Conservation (phyloP, 2,113 vertebrate species). For the Epinephelus fuscoguttatus region DNA sequence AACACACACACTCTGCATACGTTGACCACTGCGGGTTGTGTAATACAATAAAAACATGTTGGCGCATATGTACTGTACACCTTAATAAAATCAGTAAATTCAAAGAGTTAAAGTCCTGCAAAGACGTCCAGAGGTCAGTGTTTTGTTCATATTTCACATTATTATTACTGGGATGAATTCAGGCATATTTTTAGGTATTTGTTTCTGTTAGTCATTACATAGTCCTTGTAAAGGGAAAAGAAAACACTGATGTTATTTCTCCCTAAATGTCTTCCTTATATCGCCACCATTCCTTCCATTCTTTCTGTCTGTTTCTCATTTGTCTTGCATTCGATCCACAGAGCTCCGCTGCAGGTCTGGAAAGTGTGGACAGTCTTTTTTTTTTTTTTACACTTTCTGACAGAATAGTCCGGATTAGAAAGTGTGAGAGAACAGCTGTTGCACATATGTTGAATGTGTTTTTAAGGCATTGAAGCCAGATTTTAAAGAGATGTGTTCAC, state of each 20-base stretch:
- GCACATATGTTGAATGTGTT: constrained; percentile 55
- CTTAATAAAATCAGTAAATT: constrained; percentile 50
- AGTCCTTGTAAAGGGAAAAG: constrained; percentile 30
- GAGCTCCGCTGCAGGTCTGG: constrained; percentile 67
- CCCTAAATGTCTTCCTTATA: constrained; percentile 47
- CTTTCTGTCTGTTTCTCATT: constrained; percentile 67
- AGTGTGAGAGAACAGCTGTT: constrained; percentile 66
- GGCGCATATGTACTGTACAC: constrained; percentile 10
- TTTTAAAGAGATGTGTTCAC: constrained; percentile 26
- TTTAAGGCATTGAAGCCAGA: constrained; percentile 23
- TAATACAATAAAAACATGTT: constrained; percentile 46
- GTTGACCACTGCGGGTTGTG: constrained; percentile 33
- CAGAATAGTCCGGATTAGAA: constrained; percentile 57
- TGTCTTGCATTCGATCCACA: constrained; percentile 61
- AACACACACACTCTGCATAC: constrained; percentile 51
- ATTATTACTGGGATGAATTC: constrained; percentile 12
- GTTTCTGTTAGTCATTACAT: constrained; percentile 21
- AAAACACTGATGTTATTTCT: constrained; percentile 33
- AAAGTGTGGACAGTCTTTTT: constrained; percentile 58
- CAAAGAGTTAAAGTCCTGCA: constrained; percentile 17
- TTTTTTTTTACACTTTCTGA: constrained; percentile 42
- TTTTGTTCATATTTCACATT: constrained; percentile 27
- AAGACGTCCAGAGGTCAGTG: constrained; percentile 17
- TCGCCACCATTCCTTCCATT: constrained; percentile 60
- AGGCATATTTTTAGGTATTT: constrained; percentile 2